A percentile compares a stretch with the other conserved stretches of the same genome.
These are phyloP conservation scores for Desmophyllum pertusum DNA, from an alignment of 92 coral and sea anemone species.

Conservation along the genomic window DNA sequence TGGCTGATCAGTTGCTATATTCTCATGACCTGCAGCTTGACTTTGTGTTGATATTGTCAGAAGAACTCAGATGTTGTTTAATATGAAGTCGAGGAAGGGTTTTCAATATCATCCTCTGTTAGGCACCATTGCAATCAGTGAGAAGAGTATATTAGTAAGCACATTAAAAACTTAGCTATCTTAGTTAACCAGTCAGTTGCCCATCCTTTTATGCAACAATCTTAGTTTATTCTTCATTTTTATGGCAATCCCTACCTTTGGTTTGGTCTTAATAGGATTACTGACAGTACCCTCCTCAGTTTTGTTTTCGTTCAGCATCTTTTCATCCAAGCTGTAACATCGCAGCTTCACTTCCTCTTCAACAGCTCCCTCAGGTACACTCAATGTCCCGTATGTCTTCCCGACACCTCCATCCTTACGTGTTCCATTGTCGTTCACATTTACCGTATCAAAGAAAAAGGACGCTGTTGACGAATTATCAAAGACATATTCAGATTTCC, in stretches of 20 bases:
- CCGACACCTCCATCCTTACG: conserved; percentile 86
- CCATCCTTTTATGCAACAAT: no score
- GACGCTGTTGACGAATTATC: conserved; percentile 77
- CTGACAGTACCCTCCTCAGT: conserved; percentile 84
- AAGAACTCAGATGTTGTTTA: no score
- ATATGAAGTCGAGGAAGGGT: no score
- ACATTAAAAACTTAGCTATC: no score
- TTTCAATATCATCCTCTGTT: no score
- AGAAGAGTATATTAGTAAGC: no score
- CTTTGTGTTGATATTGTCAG: no score
- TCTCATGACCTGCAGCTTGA: no score
- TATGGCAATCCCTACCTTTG: conserved; percentile 63
- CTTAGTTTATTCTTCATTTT: no score
- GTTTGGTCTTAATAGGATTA: conserved; percentile 64
- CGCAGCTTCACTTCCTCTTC: conserved; percentile 79
- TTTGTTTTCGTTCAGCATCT: conserved; percentile 48
- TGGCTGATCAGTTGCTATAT: no score
- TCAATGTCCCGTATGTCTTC: conserved; percentile 84
- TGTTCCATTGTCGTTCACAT: conserved; percentile 70
- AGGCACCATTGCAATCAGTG: no score
- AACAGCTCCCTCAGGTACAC: conserved; percentile 87
- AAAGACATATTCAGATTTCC: conserved; percentile 71
- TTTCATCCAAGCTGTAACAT: conserved; percentile 74
- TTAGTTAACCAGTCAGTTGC: no score
- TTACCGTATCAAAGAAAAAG: conserved; percentile 90